Evolutionary conservation across 2,113 vertebrate species (phyloP).

Genomic region (Boulengeromyrus knoepffleri): DNA sequence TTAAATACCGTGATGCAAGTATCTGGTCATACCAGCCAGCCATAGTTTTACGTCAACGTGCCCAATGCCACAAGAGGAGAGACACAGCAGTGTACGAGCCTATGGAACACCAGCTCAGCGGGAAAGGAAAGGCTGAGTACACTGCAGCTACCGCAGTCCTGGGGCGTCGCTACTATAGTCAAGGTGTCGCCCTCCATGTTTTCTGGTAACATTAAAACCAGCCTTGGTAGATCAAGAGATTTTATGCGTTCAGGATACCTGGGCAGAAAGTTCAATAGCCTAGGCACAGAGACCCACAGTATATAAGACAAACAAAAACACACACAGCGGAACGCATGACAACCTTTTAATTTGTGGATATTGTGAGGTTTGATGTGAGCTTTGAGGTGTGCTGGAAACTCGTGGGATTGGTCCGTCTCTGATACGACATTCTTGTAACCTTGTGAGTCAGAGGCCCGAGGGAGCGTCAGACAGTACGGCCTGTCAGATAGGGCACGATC

Average conservation of each 20-base stretch:
- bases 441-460: conserved; percentile 25
- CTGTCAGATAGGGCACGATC: background rate
- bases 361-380: conserved; percentile 17
- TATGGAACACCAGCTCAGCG: background rate
- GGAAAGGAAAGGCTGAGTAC: background rate
- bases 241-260: background rate
- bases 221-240: background rate
- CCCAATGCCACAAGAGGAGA: background rate
- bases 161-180: background rate
- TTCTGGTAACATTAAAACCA: background rate
- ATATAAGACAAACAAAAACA: background rate
- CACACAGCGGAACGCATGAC: background rate
- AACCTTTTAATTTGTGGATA: conserved; percentile 2
- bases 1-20: background rate
- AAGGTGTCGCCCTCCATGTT: background rate
- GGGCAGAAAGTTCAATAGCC: background rate
- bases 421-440: background rate
- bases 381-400: conserved; percentile 20
- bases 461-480: background rate
- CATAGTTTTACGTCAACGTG: background rate
- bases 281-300: background rate
- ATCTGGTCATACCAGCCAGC: background rate
- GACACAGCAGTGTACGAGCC: background rate
- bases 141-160: background rate
- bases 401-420: conserved; percentile 13